Conservation (phyloP, 1,140 invertebrate genomes). For the Apocrypta bakeri region DNA sequence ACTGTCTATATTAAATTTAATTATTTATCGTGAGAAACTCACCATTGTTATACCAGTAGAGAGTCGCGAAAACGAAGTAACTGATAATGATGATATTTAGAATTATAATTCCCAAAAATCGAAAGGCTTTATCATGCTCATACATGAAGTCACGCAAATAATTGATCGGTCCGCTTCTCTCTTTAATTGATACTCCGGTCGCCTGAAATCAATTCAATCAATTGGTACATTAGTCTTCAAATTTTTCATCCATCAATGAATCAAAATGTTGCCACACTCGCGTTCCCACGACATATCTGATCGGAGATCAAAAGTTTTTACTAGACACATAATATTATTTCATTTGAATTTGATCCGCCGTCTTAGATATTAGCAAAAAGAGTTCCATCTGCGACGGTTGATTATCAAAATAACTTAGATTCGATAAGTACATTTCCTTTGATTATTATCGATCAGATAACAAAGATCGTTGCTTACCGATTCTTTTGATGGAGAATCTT, state of each 20-base stretch:
- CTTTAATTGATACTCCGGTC: neutral
- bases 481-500: constrained; percentile 8
- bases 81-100: constrained; percentile 33
- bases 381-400: neutral
- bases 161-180: neutral
- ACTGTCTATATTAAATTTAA: neutral
- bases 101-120: neutral
- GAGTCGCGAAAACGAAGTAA: constrained; percentile 41
- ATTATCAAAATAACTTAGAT: constrained; percentile 15
- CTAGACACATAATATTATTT: neutral
- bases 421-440: neutral
- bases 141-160: neutral
- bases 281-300: neutral
- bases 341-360: neutral
- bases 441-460: neutral
- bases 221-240: constrained; percentile 21
- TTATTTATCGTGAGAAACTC: neutral
- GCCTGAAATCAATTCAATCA: constrained; percentile 26
- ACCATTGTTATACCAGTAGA: constrained; percentile 35
- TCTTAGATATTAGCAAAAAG: neutral
- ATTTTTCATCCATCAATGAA: neutral
- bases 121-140: neutral
- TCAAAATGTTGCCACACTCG: neutral
- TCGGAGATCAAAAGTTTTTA: neutral
- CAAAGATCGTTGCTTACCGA: constrained; percentile 1